These are phyloP conservation scores for Ferrisia virgata DNA, from an alignment of 2,888 invertebrate genomes.

Conservation along the genomic window DNA sequence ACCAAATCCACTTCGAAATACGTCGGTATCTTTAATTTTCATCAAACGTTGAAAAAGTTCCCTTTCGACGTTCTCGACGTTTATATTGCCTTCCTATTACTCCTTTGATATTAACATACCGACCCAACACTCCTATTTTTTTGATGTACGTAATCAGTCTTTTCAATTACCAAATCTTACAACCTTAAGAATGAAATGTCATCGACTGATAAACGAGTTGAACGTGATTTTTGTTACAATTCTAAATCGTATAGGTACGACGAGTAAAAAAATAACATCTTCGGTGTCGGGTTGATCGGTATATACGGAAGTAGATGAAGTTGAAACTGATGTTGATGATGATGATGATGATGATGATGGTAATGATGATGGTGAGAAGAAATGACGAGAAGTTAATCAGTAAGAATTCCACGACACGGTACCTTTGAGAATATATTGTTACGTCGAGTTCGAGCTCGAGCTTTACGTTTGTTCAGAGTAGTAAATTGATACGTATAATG, in stretches of 20 bases:
- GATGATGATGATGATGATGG: background rate
- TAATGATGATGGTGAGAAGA: background rate
- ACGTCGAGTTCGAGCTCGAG: no score
- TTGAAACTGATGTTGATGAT: background rate
- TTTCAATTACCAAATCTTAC: background rate
- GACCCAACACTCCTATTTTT: background rate
- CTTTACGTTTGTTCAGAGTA: background rate
- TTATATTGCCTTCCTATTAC: background rate
- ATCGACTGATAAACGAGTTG: background rate
- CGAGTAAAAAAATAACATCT: background rate
- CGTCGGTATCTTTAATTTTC: background rate
- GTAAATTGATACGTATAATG: background rate
- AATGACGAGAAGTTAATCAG: background rate
- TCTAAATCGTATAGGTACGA: background rate
- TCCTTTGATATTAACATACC: background rate
- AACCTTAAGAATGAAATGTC: background rate
- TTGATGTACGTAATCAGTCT: background rate
- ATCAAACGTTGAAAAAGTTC: no score
- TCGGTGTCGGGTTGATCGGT: no score
- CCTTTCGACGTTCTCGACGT: background rate
- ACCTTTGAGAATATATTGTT: background rate
- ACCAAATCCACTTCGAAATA: background rate
- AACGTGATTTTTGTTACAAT: background rate
- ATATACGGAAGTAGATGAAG: background rate
- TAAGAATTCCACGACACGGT: background rate